Percentiles rank a stretch among this genome's conserved stretches.
These are phyloP conservation scores for Siderastrea radians DNA, from an alignment of 92 coral and sea anemone genomes.

Conservation along the genomic window DNA sequence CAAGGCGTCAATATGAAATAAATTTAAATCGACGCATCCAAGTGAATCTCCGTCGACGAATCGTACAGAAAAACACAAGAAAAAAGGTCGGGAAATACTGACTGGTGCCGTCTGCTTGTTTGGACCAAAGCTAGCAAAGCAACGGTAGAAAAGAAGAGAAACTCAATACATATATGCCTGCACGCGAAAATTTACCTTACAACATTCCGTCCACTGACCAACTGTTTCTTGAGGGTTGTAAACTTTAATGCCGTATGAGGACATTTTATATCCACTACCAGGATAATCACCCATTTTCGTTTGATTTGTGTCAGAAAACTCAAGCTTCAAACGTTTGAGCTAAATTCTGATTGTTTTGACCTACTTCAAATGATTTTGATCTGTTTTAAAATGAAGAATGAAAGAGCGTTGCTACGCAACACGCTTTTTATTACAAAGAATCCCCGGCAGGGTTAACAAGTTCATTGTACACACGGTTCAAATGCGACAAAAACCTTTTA, in stretches of 20 bases:
- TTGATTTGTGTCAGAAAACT: not conserved
- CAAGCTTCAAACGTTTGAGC: not conserved
- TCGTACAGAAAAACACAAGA: not conserved
- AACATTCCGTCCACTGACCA: conserved; percentile 79
- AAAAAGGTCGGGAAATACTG: not conserved
- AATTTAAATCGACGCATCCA: too few relatives aligned
- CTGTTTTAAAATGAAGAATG: conserved; percentile 15
- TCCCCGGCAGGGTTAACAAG: conserved; percentile 36
- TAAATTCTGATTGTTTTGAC: conserved; percentile 20
- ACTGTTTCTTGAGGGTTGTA: conserved; percentile 83
- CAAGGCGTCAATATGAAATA: too few relatives aligned
- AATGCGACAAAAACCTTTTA: not conserved
- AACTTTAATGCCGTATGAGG: conserved; percentile 77
- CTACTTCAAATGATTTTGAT: conserved; percentile 13
- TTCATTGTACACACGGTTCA: not conserved
- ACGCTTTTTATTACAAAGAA: conserved; percentile 10
- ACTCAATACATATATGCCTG: not conserved
- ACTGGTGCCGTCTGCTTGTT: not conserved
- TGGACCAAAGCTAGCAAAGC: not conserved
- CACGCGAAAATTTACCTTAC: conserved; percentile 70
- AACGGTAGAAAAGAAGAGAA: not conserved
- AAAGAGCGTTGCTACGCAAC: conserved; percentile 34
- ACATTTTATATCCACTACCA: conserved; percentile 82
- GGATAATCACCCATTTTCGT: conserved; percentile 81
- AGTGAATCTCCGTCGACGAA: not conserved